A percentile compares a stretch with the other conserved stretches of the same genome.
These are phyloP conservation scores for Etheostoma nigrum DNA, from an alignment of 2,797 vertebrate genomes.

Conservation along the genomic window DNA sequence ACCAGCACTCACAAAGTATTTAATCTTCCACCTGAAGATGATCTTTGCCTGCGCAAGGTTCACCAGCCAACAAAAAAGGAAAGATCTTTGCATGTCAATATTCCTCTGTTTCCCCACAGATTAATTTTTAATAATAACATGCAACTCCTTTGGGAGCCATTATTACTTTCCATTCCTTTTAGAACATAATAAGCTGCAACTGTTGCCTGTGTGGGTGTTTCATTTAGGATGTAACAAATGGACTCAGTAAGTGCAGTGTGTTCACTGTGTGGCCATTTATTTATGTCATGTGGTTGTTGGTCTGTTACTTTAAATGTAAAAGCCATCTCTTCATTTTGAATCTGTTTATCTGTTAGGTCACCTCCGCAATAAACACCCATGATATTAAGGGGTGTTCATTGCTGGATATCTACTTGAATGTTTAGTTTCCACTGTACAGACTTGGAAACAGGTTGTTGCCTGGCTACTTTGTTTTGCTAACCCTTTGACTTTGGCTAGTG, in stretches of 20 bases:
- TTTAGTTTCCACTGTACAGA: slow-evolving; percentile 21
- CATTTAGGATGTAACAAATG: slow-evolving; percentile 13
- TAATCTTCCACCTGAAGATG: slow-evolving; percentile 66
- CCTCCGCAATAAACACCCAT: background rate
- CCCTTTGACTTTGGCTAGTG: slow-evolving; percentile 17
- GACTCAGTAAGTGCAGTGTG: slow-evolving; percentile 15
- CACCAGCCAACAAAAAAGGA: background rate
- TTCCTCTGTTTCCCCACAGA: background rate
- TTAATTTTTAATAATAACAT: background rate
- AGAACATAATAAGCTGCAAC: slow-evolving; percentile 19
- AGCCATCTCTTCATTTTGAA: slow-evolving; percentile 3
- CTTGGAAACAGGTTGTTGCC: slow-evolving; percentile 39
- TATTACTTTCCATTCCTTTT: slow-evolving; percentile 34
- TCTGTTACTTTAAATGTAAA: slow-evolving; percentile 8
- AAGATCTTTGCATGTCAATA: background rate
- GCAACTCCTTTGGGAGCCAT: background rate
- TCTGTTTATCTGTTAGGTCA: slow-evolving; percentile 9
- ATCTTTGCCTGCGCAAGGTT: slow-evolving; percentile 38
- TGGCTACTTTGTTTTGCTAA: slow-evolving; percentile 37
- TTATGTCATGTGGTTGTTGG: slow-evolving; percentile 4
- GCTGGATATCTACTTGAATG: background rate
- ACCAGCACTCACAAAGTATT: slow-evolving; percentile 32
- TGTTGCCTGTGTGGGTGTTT: slow-evolving; percentile 42
- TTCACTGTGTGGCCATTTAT: slow-evolving; percentile 8
- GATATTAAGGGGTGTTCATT: background rate